These are phyloP conservation scores for Melanocharis versteri DNA, from an alignment of 2,113 vertebrate genomes.

Conservation along the genomic window DNA sequence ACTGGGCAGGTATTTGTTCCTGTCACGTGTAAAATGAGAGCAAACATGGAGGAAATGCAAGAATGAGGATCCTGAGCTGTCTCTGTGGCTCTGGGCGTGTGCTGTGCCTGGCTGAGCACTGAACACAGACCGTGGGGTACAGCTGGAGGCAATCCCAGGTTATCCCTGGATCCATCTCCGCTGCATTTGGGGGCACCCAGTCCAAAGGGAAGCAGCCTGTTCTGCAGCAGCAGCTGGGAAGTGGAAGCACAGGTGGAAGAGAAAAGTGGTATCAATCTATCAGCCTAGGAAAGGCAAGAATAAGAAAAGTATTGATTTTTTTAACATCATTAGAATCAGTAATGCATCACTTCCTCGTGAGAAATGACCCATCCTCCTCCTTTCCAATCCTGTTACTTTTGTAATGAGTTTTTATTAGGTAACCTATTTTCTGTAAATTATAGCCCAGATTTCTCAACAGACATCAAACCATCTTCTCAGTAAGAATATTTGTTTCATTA, in stretches of 20 bases:
- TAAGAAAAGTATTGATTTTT: constrained; percentile 58
- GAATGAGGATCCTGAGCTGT: background rate
- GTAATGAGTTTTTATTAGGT: constrained; percentile 28
- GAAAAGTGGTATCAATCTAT: constrained; percentile 32
- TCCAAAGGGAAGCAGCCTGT: background rate
- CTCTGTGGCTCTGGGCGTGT: background rate
- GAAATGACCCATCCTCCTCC: background rate
- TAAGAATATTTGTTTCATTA: background rate
- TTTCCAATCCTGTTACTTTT: constrained; percentile 39
- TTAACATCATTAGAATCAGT: constrained; percentile 18
- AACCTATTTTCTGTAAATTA: constrained; percentile 9
- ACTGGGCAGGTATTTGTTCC: background rate
- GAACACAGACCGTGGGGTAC: background rate
- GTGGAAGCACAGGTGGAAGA: background rate
- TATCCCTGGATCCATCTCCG: background rate
- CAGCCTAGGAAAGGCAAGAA: constrained; percentile 42
- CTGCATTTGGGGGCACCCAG: background rate
- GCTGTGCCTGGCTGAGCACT: background rate
- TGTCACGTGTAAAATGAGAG: background rate
- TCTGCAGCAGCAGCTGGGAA: constrained; percentile 9
- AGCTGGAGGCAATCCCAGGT: background rate
- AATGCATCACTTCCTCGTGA: constrained; percentile 42
- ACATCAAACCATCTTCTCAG: background rate
- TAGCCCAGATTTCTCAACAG: background rate
- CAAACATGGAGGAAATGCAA: background rate